Conservation (phyloP, 2,797 vertebrate genomes). For the Lerista edwardsae region DNA sequence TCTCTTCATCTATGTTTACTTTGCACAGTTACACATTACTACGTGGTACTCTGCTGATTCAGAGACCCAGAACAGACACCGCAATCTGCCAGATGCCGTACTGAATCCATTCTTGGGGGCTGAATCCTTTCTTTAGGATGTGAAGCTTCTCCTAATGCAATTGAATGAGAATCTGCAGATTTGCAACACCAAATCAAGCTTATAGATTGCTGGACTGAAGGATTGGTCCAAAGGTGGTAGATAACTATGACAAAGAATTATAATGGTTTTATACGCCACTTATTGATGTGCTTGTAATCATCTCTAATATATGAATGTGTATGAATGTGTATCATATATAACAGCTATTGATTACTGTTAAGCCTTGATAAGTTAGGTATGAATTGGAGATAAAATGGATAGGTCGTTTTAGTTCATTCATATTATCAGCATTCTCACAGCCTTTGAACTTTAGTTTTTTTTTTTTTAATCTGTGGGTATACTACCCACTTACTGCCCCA, state of each 20-base stretch:
- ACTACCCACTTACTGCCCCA: neutral
- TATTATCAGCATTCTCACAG: neutral
- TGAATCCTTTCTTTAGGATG: neutral
- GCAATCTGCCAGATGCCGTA: neutral
- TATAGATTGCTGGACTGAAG: conserved; percentile 6
- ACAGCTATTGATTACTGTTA: conserved; percentile 16
- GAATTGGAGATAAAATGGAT: conserved; percentile 18
- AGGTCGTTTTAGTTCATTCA: conserved; percentile 7
- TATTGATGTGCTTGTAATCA: conserved; percentile 6
- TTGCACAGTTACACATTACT: conserved; percentile 2
- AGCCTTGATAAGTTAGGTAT: conserved; percentile 22
- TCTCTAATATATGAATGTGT: neutral
- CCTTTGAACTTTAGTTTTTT: neutral
- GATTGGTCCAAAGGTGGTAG: neutral
- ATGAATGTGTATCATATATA: conserved; percentile 5
- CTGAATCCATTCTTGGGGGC: neutral
- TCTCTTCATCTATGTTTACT: neutral
- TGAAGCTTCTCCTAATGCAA: neutral
- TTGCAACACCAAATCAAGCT: conserved; percentile 8
- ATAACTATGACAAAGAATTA: conserved; percentile 16
- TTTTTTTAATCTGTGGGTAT: neutral
- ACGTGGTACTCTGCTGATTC: neutral
- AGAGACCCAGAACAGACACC: neutral
- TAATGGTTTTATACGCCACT: neutral
- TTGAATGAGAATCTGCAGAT: conserved; percentile 10